These are phyloP conservation scores for Dryomyza anilis DNA, from an alignment of 2,888 invertebrate species.

Conservation along the genomic window DNA sequence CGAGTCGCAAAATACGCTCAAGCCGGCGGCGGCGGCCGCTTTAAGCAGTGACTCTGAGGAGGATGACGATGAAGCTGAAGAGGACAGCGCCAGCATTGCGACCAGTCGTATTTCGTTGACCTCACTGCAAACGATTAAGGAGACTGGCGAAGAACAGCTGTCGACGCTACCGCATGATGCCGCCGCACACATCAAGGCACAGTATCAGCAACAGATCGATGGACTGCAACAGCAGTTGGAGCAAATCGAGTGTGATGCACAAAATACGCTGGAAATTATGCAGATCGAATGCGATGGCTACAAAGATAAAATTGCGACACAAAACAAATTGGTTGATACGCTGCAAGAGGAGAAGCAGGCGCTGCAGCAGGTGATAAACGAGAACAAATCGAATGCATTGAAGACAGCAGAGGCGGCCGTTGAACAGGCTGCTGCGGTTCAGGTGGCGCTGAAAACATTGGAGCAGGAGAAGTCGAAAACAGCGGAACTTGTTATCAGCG, in stretches of 20 bases:
- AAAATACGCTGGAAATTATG: conserved; percentile 50
- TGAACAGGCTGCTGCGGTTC: no score
- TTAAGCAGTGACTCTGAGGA: conserved; percentile 4
- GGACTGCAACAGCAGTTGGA: conserved; percentile 34
- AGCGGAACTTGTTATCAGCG: conserved; percentile 1
- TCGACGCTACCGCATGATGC: neutral
- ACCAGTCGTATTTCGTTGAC: neutral
- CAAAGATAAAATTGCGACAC: conserved; percentile 42
- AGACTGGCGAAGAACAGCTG: neutral
- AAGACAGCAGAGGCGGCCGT: conserved; percentile 1
- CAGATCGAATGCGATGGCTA: conserved; percentile 50
- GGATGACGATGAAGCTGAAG: neutral
- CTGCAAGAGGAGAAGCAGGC: conserved; percentile 44
- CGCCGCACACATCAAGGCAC: neutral
- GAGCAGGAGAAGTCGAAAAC: no score
- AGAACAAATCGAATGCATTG: conserved; percentile 31
- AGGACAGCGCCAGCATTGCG: neutral
- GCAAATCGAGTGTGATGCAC: conserved; percentile 36
- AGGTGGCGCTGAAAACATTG: neutral
- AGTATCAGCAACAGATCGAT: conserved; percentile 35
- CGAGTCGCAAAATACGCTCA: conserved; percentile 36
- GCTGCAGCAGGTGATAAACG: conserved; percentile 37
- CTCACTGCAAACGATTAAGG: conserved; percentile 15
- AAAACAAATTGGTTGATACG: conserved; percentile 40
- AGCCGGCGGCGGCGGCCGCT: neutral